Evolutionary conservation across 2,888 invertebrate species (phyloP).

Genomic region (Augochlorella aurata): DNA sequence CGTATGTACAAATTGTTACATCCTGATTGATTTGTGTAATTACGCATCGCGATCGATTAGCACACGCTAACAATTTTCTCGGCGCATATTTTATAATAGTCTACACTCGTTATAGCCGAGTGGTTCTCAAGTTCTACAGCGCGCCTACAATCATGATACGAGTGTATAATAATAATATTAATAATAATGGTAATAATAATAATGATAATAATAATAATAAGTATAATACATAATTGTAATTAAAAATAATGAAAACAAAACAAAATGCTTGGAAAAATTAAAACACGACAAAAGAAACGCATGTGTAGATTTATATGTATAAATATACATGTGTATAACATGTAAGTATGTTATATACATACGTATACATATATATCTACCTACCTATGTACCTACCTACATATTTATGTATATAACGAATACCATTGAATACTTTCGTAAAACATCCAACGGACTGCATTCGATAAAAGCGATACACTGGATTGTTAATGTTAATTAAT

Average conservation of each 20-base stretch:
- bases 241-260: conserved; percentile 41
- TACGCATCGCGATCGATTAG: conserved; percentile 31
- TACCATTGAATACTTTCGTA: conserved; percentile 17
- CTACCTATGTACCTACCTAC: conserved; percentile 4
- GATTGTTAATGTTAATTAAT: conserved; percentile 54
- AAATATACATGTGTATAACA: not conserved
- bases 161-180: conserved; percentile 25
- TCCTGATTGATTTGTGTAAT: conserved; percentile 35
- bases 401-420: conserved; percentile 21
- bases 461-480: conserved; percentile 51
- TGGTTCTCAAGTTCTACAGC: conserved; percentile 28
- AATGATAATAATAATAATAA: not conserved
- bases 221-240: not conserved
- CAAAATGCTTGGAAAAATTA: conserved; percentile 41
- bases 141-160: conserved; percentile 47
- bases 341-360: not conserved
- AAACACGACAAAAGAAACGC: conserved; percentile 48
- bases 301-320: conserved; percentile 5
- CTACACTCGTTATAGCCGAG: conserved; percentile 21
- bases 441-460: conserved; percentile 9
- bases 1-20: conserved; percentile 14
- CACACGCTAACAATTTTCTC: conserved; percentile 58
- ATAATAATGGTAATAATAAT: conserved; percentile 5
- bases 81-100: conserved; percentile 27
- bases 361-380: conserved; percentile 3